Base-by-base conservation (phyloP, 2,797 vertebrate species). In the Notamacropus eugenii region DNA sequence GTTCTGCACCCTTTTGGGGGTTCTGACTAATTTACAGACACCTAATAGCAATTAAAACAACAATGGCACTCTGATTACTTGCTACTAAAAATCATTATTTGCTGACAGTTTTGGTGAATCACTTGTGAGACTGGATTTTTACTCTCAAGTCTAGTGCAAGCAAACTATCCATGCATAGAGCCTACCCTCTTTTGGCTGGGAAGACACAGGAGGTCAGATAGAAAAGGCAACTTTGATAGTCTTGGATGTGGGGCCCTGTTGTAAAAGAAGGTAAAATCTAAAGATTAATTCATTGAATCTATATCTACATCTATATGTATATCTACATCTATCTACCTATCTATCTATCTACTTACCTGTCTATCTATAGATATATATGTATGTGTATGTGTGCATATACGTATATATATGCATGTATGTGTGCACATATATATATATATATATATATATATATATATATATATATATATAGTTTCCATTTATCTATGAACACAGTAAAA, bases 31-130 rank as follows among this genome's bases (percentile, higher is more conserved):
- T 97, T 96, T 97, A 97, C 90, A 87, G 90, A 90, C 96, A 92
- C 74, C 95, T 91, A 56, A 96, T 97, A 96, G 50, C 94, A 96
- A 95, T 97, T 97, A 95, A 96, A 96, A 96, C 1, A 92, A 93
- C 97, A 93, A 9, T 94, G 90, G 91, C 55, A 82, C 74, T 67
- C 54, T 3, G 5, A 52, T 95, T n/a, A 54, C 27, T 96, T 93
- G 90, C 82, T 96, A 92, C 90, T 92, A 90, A 96, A 97, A 97
- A 96, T 95, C 55, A 34, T 95, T 97, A 28, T 0, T 1, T n/a
- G 11, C 40, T 19, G 27, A 93, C 0, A 56, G 50, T 90, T 50
- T 58, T 14, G 46, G 58, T 40, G 24, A 52, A 16, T 6, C 54
- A 54, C 19, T 31, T 54, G 90, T 28, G 27, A 92, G 31, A 5